Evolutionary conservation across 2,113 vertebrate genomes (phyloP).

Genomic region (Dipodomys merriami): DNA sequence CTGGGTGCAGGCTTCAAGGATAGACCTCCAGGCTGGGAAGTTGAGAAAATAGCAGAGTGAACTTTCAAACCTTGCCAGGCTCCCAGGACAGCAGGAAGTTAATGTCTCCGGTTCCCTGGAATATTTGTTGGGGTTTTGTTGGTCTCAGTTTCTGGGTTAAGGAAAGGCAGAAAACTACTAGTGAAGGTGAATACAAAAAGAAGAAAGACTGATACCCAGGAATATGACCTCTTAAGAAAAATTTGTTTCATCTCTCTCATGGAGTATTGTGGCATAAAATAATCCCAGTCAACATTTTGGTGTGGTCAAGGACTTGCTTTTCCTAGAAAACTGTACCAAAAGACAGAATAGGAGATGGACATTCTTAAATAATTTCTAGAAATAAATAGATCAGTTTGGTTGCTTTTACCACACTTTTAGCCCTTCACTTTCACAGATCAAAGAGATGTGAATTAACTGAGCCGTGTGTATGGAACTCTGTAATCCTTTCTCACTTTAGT

Average conservation of each 20-base stretch:
- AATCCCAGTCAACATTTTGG: not conserved
- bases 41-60: not conserved
- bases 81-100: not conserved
- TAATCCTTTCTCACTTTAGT: not conserved
- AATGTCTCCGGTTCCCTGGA: not conserved
- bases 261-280: not conserved
- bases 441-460: not conserved
- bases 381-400: not conserved
- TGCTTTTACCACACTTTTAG: not conserved
- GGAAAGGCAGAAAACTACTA: not conserved
- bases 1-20: not conserved
- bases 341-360: not conserved
- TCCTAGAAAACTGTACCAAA: not conserved
- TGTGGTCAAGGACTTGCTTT: not conserved
- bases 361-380: not conserved
- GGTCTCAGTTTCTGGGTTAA: not conserved
- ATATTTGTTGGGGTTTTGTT: not conserved
- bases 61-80: not conserved
- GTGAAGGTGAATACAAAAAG: not conserved
- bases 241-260: slow-evolving; percentile 4
- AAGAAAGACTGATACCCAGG: not conserved
- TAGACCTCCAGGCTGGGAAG: not conserved
- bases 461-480: not conserved
- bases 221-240: not conserved
- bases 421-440: not conserved